Base-by-base conservation (phyloP, 53 echinoderm and acorn worm genomes). In the Patiria pectinifera region DNA sequence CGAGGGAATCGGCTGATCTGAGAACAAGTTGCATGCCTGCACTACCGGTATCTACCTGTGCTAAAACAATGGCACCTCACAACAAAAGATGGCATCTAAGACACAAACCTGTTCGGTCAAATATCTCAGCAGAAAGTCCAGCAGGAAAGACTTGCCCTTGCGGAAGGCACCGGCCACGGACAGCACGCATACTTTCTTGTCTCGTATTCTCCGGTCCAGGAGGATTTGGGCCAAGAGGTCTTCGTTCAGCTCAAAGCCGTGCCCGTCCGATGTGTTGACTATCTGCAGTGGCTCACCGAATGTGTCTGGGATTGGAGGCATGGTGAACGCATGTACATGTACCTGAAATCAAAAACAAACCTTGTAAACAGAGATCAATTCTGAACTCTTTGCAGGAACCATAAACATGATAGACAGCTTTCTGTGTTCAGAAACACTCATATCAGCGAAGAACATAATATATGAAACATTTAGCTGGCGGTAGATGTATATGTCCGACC, bases 111-210 rank as follows among this genome's bases (percentile, higher is more conserved):
- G 80, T 61, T 83, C 86, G 45, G 89, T 83, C 66, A 99, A 82
- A 78, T 95, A 99, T 84, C 99, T 83, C 15, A 99, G 93, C 63
- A 99, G 84, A 91, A 99, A 99, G 77, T 99, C 99, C 26, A 99
- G 89, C 63, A 99, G 83, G 88, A 99, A 99, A 0, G 99, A 99
- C 84, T 99, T 99, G 16, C 99, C 99, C 91, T 99, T 99, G 86
- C 99, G 92, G 88, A 96, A 99, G 23, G 99, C 99, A 9, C 99
- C 99, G 2, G 99, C 99, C 45, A 99, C 99, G 2, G 99, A 99
- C 62, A 99, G 92, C 25, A 99, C 94, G 62, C 97, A 95, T 5
- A 99, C 95, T 84, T 96, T 95, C 94, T 97, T 99, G 91, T 95
- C 90, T 82, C 96, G 86, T 2, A 99, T 89, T 25, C 86, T 66